Conservation (phyloP, 1,140 invertebrate species). For the Drosophila pachea region DNA sequence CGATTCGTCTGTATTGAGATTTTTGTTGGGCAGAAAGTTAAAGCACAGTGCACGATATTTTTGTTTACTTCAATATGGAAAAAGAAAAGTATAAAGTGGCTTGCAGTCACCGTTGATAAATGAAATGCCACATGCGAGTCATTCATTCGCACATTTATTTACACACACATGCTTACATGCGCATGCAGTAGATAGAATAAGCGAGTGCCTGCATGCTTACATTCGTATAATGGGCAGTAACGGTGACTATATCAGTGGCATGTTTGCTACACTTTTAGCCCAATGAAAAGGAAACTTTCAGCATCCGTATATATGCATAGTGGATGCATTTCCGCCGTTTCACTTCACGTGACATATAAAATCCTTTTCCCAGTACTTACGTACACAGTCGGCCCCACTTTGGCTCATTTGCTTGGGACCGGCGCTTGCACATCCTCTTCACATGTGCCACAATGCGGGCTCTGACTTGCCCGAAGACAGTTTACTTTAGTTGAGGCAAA, state of each 20-base stretch:
- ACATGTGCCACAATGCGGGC: conserved; percentile 6
- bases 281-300: conserved; percentile 70
- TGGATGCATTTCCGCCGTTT: conserved; percentile 18
- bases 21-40: too few relatives aligned
- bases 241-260: conserved; percentile 32
- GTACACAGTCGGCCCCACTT: conserved; percentile 30
- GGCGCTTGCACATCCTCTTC: conserved; percentile 8
- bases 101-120: conserved; percentile 64
- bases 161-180: conserved; percentile 2
- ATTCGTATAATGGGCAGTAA: conserved; percentile 69
- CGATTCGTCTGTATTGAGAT: too few relatives aligned
- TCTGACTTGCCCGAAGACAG: conserved; percentile 28
- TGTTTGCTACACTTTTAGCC: conserved; percentile 50
- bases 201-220: conserved; percentile 21
- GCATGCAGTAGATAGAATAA: conserved; percentile 20
- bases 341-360: conserved; percentile 42
- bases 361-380: conserved; percentile 28
- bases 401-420: conserved; percentile 28
- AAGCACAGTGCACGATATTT: too few relatives aligned
- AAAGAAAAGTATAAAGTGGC: conserved; percentile 52
- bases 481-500: conserved; percentile 6
- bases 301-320: conserved; percentile 22
- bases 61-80: conserved; percentile 60
- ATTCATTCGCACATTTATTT: conserved; percentile 12
- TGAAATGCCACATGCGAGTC: conserved; percentile 24